A percentile compares a stretch with the other conserved stretches of the same genome.
phyloP scores from a whole-genome alignment of 2,888 invertebrate genomes.

The Parascotia fuliginaria region DNA sequence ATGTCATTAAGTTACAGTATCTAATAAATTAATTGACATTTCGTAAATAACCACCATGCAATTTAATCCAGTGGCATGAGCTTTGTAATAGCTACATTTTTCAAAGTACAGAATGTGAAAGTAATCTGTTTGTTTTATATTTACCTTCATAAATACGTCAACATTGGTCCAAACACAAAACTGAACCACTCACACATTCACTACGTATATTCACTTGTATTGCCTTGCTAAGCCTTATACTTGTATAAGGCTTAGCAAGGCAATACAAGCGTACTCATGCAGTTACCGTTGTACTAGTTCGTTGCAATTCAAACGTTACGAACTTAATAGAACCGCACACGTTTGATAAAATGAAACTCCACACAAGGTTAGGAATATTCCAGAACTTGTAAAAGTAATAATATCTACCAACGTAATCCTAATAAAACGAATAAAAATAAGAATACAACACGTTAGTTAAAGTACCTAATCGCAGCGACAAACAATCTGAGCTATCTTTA shows the following conservation, averaged over 20 bases:
- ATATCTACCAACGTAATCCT: neutral
- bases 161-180: conserved; percentile 2
- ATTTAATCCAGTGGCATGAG: too few relatives aligned
- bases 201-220: too few relatives aligned
- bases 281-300: neutral
- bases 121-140: too few relatives aligned
- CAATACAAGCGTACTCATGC: neutral
- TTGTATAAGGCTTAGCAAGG: conserved; percentile 2
- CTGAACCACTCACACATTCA: conserved; percentile 6
- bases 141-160: too few relatives aligned
- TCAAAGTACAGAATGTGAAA: too few relatives aligned
- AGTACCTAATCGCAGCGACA: conserved; percentile 15
- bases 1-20: conserved; percentile 8
- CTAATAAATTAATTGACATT: conserved; percentile 16
- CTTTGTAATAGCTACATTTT: too few relatives aligned
- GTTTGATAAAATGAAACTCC: conserved; percentile 8
- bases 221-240: too few relatives aligned
- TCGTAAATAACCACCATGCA: neutral
- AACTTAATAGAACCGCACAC: neutral
- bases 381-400: conserved; percentile 1
- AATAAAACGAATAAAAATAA: conserved; percentile 7
- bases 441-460: neutral
- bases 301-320: conserved; percentile 11
- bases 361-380: conserved; percentile 13
- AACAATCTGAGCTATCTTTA: conserved; percentile 22